Evolutionary conservation across 2,888 invertebrate species (phyloP).

Genomic region (Marronus borbonicus): DNA sequence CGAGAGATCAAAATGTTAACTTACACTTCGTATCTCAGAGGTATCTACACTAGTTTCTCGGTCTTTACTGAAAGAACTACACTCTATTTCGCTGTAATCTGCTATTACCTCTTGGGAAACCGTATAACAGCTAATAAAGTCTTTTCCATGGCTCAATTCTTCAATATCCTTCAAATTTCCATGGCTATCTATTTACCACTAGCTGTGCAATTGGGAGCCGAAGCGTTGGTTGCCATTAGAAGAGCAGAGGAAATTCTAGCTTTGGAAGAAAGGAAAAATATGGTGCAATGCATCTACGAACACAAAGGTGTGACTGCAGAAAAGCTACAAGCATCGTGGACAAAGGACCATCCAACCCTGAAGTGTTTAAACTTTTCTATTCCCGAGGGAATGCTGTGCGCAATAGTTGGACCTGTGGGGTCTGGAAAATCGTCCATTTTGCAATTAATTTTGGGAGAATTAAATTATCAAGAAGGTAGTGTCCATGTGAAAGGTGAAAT

Average conservation of each 20-base stretch:
- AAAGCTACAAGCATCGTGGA: constrained; percentile 62
- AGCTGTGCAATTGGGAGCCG: constrained; percentile 76
- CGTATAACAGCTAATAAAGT: constrained; percentile 76
- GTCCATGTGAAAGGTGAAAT: constrained; percentile 77
- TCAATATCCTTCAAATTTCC: constrained; percentile 81
- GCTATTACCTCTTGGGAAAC: constrained; percentile 80
- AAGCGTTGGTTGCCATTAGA: constrained; percentile 77
- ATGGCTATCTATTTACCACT: constrained; percentile 79
- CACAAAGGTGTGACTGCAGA: constrained; percentile 57
- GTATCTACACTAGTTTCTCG: constrained; percentile 76
- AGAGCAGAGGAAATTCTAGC: constrained; percentile 73
- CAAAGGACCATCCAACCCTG: constrained; percentile 68
- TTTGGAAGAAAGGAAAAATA: constrained; percentile 66
- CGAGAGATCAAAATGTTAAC: constrained; percentile 79
- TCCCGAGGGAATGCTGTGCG: constrained; percentile 71
- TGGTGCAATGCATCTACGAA: constrained; percentile 53
- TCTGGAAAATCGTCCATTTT: constrained; percentile 80
- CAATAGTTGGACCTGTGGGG: constrained; percentile 78
- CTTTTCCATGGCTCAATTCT: constrained; percentile 85
- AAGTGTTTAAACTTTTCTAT: constrained; percentile 71
- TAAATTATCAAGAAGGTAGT: constrained; percentile 76
- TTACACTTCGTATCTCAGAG: constrained; percentile 78
- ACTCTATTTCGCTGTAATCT: constrained; percentile 84
- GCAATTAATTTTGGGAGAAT: constrained; percentile 81
- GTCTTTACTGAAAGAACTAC: constrained; percentile 91